A percentile compares a stretch with the other conserved stretches of the same genome.
Evolutionary conservation across 2,797 vertebrate species (phyloP).

Genomic region (Coluber constrictor): DNA sequence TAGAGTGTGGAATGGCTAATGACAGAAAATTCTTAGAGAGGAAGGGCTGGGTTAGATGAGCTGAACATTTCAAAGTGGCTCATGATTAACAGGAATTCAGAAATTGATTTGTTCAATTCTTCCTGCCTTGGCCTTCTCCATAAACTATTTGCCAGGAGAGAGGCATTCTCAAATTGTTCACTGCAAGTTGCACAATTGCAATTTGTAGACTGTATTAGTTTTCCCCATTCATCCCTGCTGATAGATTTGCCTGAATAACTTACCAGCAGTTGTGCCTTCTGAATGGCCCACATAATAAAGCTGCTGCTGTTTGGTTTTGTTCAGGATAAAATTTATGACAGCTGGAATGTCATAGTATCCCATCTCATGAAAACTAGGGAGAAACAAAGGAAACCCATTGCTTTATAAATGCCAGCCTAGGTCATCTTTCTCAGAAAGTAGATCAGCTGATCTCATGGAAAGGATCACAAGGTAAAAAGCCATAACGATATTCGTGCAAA

Average conservation of each 20-base stretch:
- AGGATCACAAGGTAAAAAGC: background rate
- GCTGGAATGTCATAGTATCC: slow-evolving; percentile 89
- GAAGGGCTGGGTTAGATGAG: background rate
- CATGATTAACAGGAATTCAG: background rate
- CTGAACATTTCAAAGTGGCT: background rate
- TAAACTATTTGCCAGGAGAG: background rate
- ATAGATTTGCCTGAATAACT: background rate
- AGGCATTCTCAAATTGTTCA: background rate
- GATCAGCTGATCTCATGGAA: background rate
- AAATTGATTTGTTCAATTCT: background rate
- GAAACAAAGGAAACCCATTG: slow-evolving; percentile 14
- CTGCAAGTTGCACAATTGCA: background rate
- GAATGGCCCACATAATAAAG: slow-evolving; percentile 89
- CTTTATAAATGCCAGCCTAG: background rate
- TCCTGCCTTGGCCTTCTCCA: background rate
- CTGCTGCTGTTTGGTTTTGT: slow-evolving; percentile 80
- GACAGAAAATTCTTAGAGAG: background rate
- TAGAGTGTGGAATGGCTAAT: background rate
- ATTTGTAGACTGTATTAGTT: background rate
- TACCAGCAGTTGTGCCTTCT: slow-evolving; percentile 87
- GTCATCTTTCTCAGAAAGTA: background rate
- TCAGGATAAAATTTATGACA: slow-evolving; percentile 82
- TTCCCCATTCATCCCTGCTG: background rate
- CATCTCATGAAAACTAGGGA: slow-evolving; percentile 84
- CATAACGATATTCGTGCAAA: background rate